These are phyloP conservation scores for Orthonevra nobilis DNA, from an alignment of 2,888 invertebrate species.

Conservation along the genomic window DNA sequence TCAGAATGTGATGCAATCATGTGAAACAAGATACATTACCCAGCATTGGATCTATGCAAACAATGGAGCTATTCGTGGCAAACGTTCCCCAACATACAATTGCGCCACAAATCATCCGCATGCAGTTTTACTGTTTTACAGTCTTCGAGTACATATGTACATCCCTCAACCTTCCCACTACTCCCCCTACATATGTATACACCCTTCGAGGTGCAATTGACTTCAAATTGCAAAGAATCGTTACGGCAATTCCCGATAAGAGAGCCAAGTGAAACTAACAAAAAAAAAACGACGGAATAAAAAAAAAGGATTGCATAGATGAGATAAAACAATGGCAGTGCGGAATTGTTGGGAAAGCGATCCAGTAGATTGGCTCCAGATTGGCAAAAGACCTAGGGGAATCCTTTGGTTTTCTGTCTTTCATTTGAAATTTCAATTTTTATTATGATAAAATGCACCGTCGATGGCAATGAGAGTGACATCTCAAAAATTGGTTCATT, in stretches of 20 bases:
- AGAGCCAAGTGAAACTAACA: constrained; percentile 32
- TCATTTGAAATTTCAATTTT: no score
- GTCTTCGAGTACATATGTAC: constrained; percentile 9
- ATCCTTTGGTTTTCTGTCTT: constrained; percentile 7
- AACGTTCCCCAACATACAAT: constrained; percentile 58
- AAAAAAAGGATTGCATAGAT: constrained; percentile 44
- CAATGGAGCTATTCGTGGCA: constrained; percentile 41
- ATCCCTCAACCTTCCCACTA: neutral
- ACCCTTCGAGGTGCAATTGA: constrained; percentile 60
- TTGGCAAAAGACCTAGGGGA: constrained; percentile 43
- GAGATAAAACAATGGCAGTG: constrained; percentile 29
- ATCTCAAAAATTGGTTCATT: no score
- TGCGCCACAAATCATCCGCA: constrained; percentile 57
- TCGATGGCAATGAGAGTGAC: no score
- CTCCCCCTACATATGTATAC: constrained; percentile 6
- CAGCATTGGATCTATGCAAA: constrained; percentile 5
- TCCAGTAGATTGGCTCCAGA: constrained; percentile 51
- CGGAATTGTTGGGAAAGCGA: constrained; percentile 35
- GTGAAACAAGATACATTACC: constrained; percentile 46
- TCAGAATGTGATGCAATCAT: constrained; percentile 51
- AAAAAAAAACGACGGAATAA: no score
- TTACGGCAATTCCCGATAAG: constrained; percentile 53
- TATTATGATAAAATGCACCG: no score
- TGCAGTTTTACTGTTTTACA: constrained; percentile 8
- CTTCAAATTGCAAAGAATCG: constrained; percentile 60